A percentile compares a stretch with the other conserved stretches of the same genome.
phyloP scores from a whole-genome alignment of 2,113 vertebrate genomes.

The Channa maculata region DNA sequence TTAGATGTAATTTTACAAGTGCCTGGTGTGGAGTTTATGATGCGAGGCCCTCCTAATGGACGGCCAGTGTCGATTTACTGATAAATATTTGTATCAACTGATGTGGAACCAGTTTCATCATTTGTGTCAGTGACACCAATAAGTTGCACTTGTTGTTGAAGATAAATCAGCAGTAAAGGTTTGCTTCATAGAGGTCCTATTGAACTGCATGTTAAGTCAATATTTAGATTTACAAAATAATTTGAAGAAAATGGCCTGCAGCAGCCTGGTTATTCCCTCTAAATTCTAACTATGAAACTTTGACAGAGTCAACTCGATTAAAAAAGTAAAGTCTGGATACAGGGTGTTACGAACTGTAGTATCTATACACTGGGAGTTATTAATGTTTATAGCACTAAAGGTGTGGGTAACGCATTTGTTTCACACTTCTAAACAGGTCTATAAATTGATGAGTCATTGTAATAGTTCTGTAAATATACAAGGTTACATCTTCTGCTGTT shows the following conservation, averaged over 20 bases:
- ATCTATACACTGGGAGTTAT: constrained; percentile 58
- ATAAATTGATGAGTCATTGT: constrained; percentile 66
- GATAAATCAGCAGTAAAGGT: constrained; percentile 41
- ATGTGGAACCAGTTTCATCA: constrained; percentile 42
- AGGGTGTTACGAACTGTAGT: constrained; percentile 49
- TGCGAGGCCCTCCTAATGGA: constrained; percentile 35
- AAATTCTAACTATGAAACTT: constrained; percentile 14
- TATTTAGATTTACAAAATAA: constrained; percentile 27
- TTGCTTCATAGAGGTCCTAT: constrained; percentile 21
- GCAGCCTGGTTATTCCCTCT: constrained; percentile 14
- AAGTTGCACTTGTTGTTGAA: constrained; percentile 42
- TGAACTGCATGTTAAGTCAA: constrained; percentile 48
- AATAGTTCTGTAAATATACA: constrained; percentile 79
- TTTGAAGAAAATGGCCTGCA: constrained; percentile 14
- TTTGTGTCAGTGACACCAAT: constrained; percentile 23
- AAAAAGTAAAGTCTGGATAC: constrained; percentile 6
- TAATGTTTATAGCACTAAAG: constrained; percentile 50
- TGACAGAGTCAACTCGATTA: constrained; percentile 2
- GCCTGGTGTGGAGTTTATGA: constrained; percentile 69
- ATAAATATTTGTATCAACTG: constrained; percentile 39
- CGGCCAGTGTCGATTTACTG: constrained; percentile 46
- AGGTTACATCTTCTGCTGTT: constrained; percentile 70
- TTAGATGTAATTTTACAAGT: constrained; percentile 70
- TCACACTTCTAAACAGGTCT: constrained; percentile 67
- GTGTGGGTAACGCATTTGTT: constrained; percentile 51